A percentile compares a stretch with the other conserved stretches of the same genome.
Conservation (phyloP, 2,888 invertebrate genomes). For the Stramonita haemastoma region DNA sequence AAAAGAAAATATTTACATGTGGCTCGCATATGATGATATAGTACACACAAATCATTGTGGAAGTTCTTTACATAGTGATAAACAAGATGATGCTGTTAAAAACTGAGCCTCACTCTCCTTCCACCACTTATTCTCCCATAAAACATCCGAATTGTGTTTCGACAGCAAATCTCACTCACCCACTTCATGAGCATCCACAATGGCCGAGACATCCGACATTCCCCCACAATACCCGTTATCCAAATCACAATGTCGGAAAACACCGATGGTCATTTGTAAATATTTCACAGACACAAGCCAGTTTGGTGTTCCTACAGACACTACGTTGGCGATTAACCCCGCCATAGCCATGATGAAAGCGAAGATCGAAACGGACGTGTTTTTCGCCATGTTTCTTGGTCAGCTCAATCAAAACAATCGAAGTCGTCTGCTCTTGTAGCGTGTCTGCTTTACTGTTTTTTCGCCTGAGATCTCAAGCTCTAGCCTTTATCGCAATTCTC, state of each 20-base stretch:
- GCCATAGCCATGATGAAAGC: slow-evolving; percentile 34
- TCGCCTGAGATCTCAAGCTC: background rate
- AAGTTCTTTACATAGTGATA: too few relatives aligned
- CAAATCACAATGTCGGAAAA: slow-evolving; percentile 53
- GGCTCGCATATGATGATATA: too few relatives aligned
- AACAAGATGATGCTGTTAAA: too few relatives aligned
- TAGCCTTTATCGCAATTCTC: background rate
- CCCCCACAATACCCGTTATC: slow-evolving; percentile 49
- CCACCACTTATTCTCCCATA: background rate
- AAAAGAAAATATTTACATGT: too few relatives aligned
- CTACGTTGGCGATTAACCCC: slow-evolving; percentile 34
- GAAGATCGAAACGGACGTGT: slow-evolving; percentile 37
- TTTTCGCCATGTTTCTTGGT: slow-evolving; percentile 38
- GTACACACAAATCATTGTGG: too few relatives aligned
- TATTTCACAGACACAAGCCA: slow-evolving; percentile 43
- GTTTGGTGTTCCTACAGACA: slow-evolving; percentile 44
- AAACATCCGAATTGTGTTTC: background rate
- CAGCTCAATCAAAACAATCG: slow-evolving; percentile 20
- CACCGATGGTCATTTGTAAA: slow-evolving; percentile 47
- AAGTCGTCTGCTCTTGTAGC: background rate
- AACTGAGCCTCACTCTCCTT: too few relatives aligned
- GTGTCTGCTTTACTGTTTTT: background rate
- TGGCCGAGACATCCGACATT: slow-evolving; percentile 47
- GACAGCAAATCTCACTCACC: slow-evolving; percentile 43
- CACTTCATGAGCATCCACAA: slow-evolving; percentile 50